Evolutionary conservation across 2,888 invertebrate genomes (phyloP).

Genomic region (Eupithecia abbreviata): DNA sequence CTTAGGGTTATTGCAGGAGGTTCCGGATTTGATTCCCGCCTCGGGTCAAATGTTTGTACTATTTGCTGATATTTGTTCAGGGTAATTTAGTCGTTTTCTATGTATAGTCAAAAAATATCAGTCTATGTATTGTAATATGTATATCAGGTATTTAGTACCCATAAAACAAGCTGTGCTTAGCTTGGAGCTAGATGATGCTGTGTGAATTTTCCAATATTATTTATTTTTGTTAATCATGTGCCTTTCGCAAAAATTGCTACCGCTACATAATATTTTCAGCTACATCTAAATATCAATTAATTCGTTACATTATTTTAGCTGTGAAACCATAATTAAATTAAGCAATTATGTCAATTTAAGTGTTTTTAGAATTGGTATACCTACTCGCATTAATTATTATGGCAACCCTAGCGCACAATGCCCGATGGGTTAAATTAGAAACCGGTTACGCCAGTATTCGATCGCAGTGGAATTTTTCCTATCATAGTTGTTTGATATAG

Average conservation of each 20-base stretch:
- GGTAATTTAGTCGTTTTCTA: no score
- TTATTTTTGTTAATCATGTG: not conserved
- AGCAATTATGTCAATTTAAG: not conserved
- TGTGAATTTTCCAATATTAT: no score
- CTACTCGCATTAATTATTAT: not conserved
- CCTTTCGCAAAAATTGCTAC: not conserved
- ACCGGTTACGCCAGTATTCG: conserved; percentile 70
- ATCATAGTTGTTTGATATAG: conserved; percentile 45
- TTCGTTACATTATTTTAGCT: not conserved
- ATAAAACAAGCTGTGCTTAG: no score
- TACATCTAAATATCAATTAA: not conserved
- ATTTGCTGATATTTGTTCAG: no score
- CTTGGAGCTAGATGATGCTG: no score
- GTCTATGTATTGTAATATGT: no score
- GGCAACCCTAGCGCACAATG: conserved; percentile 22
- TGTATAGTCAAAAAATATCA: no score
- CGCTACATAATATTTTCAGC: not conserved
- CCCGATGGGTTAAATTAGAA: conserved; percentile 57
- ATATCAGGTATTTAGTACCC: no score
- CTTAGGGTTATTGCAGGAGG: not conserved
- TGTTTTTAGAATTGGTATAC: not conserved
- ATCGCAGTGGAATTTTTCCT: conserved; percentile 74
- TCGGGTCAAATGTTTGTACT: no score
- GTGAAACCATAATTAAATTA: not conserved
- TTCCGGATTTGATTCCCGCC: no score